Conservation (phyloP, 35 echinoderm and acorn worm species). For the Patiria miniata region DNA sequence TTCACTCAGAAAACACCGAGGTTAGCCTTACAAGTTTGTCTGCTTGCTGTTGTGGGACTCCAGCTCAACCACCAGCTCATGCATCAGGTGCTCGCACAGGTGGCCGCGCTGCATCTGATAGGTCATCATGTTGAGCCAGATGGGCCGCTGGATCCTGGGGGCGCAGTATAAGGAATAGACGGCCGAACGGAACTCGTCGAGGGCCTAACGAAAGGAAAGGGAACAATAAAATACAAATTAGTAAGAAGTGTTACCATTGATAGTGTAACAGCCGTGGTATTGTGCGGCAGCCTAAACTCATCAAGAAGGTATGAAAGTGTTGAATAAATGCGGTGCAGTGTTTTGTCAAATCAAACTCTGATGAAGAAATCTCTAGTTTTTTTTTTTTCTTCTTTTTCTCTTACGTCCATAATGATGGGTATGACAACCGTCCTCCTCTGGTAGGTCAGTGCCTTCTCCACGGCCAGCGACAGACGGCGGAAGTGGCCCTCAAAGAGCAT, state of each 20-base stretch:
- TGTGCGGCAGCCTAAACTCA: no score
- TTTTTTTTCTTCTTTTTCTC: neutral
- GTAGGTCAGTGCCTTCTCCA: slow-evolving; percentile 71
- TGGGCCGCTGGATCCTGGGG: slow-evolving; percentile 82
- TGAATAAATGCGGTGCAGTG: no score
- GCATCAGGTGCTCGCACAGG: slow-evolving; percentile 82
- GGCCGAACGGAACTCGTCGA: slow-evolving; percentile 63
- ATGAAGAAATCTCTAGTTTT: neutral
- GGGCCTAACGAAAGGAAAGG: slow-evolving; percentile 42
- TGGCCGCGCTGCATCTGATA: slow-evolving; percentile 83
- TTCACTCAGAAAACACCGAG: no score
- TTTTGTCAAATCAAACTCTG: no score
- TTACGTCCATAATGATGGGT: slow-evolving; percentile 79
- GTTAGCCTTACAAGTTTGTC: slow-evolving; percentile 85
- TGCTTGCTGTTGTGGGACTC: slow-evolving; percentile 76
- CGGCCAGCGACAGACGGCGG: slow-evolving; percentile 39
- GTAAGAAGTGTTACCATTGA: neutral
- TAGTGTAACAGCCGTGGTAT: no score
- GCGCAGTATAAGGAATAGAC: slow-evolving; percentile 69
- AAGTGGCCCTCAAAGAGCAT: slow-evolving; percentile 90
- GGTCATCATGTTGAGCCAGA: slow-evolving; percentile 95
- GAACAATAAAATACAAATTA: neutral
- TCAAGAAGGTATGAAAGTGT: no score
- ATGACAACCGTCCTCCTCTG: slow-evolving; percentile 67
- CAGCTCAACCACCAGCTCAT: slow-evolving; percentile 50